These are phyloP conservation scores for Erythrolamprus reginae DNA, from an alignment of 2,113 vertebrate genomes.

Conservation along the genomic window DNA sequence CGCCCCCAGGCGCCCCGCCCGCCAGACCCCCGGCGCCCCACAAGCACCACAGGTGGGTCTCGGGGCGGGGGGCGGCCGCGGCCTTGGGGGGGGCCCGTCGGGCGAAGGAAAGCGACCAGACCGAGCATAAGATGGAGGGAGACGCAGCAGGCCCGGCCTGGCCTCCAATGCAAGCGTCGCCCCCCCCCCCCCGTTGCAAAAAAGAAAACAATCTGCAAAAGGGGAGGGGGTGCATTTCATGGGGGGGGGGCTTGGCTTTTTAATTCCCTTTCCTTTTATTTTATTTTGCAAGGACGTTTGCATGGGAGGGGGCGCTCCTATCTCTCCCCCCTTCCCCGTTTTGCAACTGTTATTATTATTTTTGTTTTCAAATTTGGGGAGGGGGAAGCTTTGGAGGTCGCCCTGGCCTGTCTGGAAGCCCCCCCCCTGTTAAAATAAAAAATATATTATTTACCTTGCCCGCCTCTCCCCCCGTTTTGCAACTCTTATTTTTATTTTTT, in stretches of 20 bases:
- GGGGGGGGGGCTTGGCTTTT: background rate
- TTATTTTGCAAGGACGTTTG: background rate
- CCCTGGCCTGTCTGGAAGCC: background rate
- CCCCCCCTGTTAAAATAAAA: too few species aligned
- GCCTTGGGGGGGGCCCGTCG: slow-evolving; percentile 25
- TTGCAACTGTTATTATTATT: too few species aligned
- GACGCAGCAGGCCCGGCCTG: background rate
- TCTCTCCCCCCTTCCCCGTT: background rate
- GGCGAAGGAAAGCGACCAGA: slow-evolving; percentile 1
- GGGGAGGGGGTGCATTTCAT: background rate
- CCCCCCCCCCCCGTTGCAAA: background rate
- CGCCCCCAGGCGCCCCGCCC: slow-evolving; percentile 45
- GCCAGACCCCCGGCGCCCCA: slow-evolving; percentile 52
- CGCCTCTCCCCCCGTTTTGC: background rate
- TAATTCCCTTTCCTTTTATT: too few species aligned
- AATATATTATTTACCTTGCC: too few species aligned
- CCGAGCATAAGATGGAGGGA: background rate
- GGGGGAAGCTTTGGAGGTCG: background rate
- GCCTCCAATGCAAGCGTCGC: too few species aligned
- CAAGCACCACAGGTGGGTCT: slow-evolving; percentile 66
- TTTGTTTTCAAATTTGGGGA: background rate
- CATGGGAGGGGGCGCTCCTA: background rate
- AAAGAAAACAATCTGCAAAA: background rate
- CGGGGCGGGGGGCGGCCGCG: slow-evolving; percentile 25
- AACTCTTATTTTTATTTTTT: too few species aligned